These are phyloP conservation scores for Luscinia luscinia DNA, from an alignment of 2,797 vertebrate genomes.

Conservation along the genomic window DNA sequence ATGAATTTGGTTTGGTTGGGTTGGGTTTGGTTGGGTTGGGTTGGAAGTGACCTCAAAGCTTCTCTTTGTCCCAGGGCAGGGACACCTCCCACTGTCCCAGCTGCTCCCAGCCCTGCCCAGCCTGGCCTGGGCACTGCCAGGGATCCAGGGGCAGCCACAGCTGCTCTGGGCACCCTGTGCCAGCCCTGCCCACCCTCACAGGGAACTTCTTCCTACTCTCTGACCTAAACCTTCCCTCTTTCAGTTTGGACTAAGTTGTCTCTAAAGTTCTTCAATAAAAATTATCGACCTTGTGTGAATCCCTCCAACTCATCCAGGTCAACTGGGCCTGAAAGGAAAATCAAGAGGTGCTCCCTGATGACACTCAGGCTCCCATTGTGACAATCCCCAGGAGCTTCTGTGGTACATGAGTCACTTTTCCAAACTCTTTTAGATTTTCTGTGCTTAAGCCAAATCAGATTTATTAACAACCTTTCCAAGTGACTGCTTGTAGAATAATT, in stretches of 20 bases:
- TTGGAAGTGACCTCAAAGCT: neutral
- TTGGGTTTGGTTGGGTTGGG: no score
- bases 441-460: neutral
- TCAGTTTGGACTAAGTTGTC: neutral
- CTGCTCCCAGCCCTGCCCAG: accelerated
- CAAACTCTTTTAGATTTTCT: neutral
- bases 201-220: neutral
- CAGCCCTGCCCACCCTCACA: accelerated
- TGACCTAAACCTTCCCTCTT: neutral
- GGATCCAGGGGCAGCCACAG: neutral
- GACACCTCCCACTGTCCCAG: neutral
- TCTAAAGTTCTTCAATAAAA: neutral
- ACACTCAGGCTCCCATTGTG: neutral
- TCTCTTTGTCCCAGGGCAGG: neutral
- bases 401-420: neutral
- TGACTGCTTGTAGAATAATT: neutral
- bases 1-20: no score
- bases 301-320: neutral
- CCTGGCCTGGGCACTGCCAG: neutral
- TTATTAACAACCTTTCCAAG: neutral
- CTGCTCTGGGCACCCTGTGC: neutral
- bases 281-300: neutral
- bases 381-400: neutral
- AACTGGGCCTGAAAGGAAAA: neutral
- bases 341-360: neutral